Evolutionary conservation across 1,140 invertebrate species (phyloP), one percentile per base, ranked within the genome.

Genomic region (Acromyrmex echinatior): DNA sequence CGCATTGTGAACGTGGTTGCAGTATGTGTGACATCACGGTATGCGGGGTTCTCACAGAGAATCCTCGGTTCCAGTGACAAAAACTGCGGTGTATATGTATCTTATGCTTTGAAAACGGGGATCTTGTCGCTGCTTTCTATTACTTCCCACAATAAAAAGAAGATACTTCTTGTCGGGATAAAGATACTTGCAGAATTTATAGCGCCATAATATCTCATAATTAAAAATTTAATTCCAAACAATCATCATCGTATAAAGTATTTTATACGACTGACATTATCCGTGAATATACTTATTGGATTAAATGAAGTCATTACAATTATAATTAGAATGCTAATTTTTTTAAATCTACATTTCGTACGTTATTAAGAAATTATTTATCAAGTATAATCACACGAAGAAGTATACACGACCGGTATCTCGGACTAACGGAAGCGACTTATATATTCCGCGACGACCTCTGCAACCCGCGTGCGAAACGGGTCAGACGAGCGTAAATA

Each of bases 1-100:
- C 77, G 86, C 77, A 85, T 91, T 91, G 82, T 84, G 74, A 87
- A 51, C 65, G 60, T 86, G 79, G 86, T 88, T 91, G 90, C 92
- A 91, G 93, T 79, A 79, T 93, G 92, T 94, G 93, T 92, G 93
- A 92, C 92, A 91, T 82, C 79, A 90, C 76, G 90, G 88, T 87
- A 88, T 88, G 89, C 91, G 85, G 88, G 87, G 91, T 93, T 94
- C 94, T 93, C 93, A 94, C 93, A 93, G 88, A 88, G 79, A 88
- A 90, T 92, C 84, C 79, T 86, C 73, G 88, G 81, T 87, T 79
- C 74, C 87, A 51, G 35, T 74, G 84, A 92, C 86, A 93, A 92
- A 93, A 93, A 93, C 88, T 86, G 28, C 86, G 73, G 78, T 66
- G 79, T 53, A 49, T 51, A 58, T 3, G 80, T 84, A 60, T 82